A percentile compares a stretch with the other conserved stretches of the same genome.
Evolutionary conservation across 2,888 invertebrate genomes (phyloP).

Genomic region (Parnassius apollo): DNA sequence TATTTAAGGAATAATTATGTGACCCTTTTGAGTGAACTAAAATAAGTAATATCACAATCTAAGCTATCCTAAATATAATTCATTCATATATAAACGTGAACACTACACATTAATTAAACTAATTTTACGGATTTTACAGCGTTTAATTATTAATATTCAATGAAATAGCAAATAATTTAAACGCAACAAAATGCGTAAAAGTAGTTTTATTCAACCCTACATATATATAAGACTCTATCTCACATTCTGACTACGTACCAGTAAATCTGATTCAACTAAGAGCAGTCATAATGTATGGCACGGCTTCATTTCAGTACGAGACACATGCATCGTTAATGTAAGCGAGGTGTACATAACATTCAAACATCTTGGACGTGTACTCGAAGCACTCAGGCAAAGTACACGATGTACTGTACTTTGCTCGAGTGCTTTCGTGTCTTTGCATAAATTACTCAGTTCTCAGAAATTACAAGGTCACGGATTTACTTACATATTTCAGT

Average conservation of each 20-base stretch:
- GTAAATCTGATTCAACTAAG: constrained; percentile 9
- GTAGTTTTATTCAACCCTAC: not conserved
- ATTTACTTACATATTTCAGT: not conserved
- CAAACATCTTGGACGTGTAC: constrained; percentile 15
- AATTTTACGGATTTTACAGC: no score
- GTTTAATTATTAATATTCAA: no score
- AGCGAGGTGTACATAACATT: constrained; percentile 2
- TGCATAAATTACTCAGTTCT: constrained; percentile 21
- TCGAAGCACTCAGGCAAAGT: constrained; percentile 16
- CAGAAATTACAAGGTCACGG: constrained; percentile 3
- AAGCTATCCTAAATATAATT: no score
- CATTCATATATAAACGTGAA: no score
- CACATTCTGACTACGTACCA: not conserved
- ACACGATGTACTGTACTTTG: constrained; percentile 18
- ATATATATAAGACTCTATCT: not conserved
- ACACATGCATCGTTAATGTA: constrained; percentile 10
- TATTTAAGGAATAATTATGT: no score
- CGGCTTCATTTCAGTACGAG: not conserved
- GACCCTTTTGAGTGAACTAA: no score
- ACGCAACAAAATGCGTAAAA: not conserved
- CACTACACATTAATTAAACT: no score
- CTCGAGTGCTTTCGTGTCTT: constrained; percentile 25
- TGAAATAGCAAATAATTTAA: no score
- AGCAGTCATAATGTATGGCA: constrained; percentile 1
- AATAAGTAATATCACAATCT: no score